phyloP scores from a whole-genome alignment of 1,140 invertebrate genomes.

The Formica selysi region DNA sequence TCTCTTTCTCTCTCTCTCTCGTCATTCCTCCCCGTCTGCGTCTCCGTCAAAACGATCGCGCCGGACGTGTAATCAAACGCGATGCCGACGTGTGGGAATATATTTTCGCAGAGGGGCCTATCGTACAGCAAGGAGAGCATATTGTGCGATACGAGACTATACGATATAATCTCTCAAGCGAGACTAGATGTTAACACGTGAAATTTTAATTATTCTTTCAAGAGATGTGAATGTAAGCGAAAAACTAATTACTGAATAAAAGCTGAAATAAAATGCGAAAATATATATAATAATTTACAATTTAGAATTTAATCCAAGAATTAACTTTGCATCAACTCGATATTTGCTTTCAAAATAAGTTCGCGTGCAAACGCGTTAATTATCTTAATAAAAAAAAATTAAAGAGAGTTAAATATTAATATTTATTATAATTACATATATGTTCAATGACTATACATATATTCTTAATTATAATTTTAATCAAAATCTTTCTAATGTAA shows the following conservation, averaged over 20 bases:
- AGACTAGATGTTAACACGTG: constrained; percentile 2
- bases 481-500: neutral
- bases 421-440: no score
- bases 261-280: neutral
- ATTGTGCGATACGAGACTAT: constrained; percentile 19
- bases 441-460: no score
- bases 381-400: no score
- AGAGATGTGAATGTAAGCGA: neutral
- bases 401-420: no score
- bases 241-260: neutral
- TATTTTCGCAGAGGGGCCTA: constrained; percentile 29
- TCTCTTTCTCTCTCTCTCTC: neutral
- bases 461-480: neutral
- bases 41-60: constrained; percentile 54
- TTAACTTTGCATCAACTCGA: no score
- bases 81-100: constrained; percentile 56
- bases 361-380: no score
- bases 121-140: constrained; percentile 33
- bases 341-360: no score
- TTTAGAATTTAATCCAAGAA: neutral
- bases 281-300: neutral
- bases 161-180: neutral
- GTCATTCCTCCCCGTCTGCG: neutral
- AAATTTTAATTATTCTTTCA: constrained; percentile 22
- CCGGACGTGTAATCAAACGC: constrained; percentile 59